These are phyloP conservation scores for Tanaodytes sp. DNA, from an alignment of 2,888 invertebrate species.

Conservation along the genomic window DNA sequence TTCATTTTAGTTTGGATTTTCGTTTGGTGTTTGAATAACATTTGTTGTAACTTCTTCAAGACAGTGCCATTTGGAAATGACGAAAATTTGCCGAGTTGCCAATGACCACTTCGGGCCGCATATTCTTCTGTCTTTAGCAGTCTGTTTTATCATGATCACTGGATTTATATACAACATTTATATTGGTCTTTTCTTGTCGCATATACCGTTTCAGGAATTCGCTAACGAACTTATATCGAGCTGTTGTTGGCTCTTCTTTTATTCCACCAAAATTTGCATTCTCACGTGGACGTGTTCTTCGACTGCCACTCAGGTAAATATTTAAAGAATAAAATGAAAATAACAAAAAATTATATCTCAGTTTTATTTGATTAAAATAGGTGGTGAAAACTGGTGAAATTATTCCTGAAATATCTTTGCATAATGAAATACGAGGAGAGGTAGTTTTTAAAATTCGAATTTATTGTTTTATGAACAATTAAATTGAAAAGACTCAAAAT, in stretches of 20 bases:
- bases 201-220: slow-evolving; percentile 3
- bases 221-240: slow-evolving; percentile 35
- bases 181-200: slow-evolving; percentile 36
- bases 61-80: slow-evolving; percentile 25
- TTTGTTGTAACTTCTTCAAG: too few relatives aligned
- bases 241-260: slow-evolving; percentile 38
- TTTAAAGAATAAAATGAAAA: too few relatives aligned
- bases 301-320: slow-evolving; percentile 31
- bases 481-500: too few relatives aligned
- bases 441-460: slow-evolving; percentile 6
- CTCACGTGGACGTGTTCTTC: slow-evolving; percentile 32
- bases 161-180: slow-evolving; percentile 45
- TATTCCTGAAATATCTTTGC: slow-evolving; percentile 44
- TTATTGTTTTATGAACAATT: too few relatives aligned
- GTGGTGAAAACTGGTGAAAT: slow-evolving; percentile 49
- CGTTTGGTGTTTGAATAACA: too few relatives aligned
- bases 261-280: slow-evolving; percentile 27
- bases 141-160: slow-evolving; percentile 41
- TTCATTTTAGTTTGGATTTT: too few relatives aligned
- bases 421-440: slow-evolving; percentile 34
- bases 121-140: slow-evolving; percentile 34
- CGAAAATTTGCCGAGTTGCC: slow-evolving; percentile 27
- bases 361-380: too few relatives aligned
- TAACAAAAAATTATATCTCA: too few relatives aligned
- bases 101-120: slow-evolving; percentile 32